Percentiles rank a stretch among this genome's conserved stretches.
Evolutionary conservation across 2,797 vertebrate species (phyloP).

Genomic region (Antennarius maculatus): DNA sequence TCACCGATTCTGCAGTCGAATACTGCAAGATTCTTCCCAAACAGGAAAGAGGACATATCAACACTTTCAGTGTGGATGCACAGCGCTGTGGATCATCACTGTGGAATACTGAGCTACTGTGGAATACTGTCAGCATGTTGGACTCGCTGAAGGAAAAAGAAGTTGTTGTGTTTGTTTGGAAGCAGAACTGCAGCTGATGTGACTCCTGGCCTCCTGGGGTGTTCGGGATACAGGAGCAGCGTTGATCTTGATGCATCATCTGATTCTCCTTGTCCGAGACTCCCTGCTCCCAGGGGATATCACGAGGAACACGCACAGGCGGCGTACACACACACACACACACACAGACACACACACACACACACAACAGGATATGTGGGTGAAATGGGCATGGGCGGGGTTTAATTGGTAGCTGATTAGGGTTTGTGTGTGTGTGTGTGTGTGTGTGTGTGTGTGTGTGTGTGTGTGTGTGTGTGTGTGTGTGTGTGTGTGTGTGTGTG

Average conservation of each 20-base stretch:
- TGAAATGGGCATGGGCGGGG: slow-evolving; percentile 45
- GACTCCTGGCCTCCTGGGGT: slow-evolving; percentile 62
- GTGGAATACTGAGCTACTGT: slow-evolving; percentile 44
- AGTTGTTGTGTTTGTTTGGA: slow-evolving; percentile 43
- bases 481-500: neutral
- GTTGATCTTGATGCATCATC: slow-evolving; percentile 73
- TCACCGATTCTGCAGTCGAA: neutral
- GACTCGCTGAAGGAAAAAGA: slow-evolving; percentile 41
- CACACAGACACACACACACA: slow-evolving; percentile 27
- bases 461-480: neutral
- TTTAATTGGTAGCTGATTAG: slow-evolving; percentile 29
- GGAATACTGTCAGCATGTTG: slow-evolving; percentile 37
- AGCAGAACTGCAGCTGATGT: slow-evolving; percentile 38
- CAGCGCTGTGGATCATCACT: slow-evolving; percentile 10
- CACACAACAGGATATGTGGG: slow-evolving; percentile 39
- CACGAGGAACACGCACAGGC: slow-evolving; percentile 61
- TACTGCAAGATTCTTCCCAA: neutral
- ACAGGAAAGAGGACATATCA: neutral
- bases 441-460: neutral
- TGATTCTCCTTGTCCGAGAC: slow-evolving; percentile 59
- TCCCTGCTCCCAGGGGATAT: slow-evolving; percentile 58
- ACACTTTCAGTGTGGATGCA: slow-evolving; percentile 3
- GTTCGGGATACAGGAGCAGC: slow-evolving; percentile 58
- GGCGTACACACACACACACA: slow-evolving; percentile 1
- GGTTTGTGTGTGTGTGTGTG: slow-evolving; percentile 18